Evolutionary conservation across 2,113 vertebrate species (phyloP), one percentile per base, ranked within the genome.

Genomic region (Tylochromis polylepis): DNA sequence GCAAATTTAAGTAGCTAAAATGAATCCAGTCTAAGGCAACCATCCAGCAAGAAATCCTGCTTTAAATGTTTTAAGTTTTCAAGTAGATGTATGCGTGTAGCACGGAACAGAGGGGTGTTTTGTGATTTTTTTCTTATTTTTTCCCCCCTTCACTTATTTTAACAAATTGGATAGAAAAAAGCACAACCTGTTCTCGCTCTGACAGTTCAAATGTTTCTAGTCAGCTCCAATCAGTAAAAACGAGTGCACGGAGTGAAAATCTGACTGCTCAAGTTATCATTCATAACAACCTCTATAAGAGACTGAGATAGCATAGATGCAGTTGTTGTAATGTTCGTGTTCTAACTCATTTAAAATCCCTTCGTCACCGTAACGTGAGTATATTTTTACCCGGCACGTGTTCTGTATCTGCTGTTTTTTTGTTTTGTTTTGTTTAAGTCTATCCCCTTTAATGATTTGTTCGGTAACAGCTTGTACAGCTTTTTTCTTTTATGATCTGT

Each of bases 1-100:
- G 20, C 31, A 67, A 2, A 72, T 86, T 49, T 46, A 57, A 46
- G 49, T 12, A 29, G 34, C 38, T 86, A 16, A 36, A 81, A 38
- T 77, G 16, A 49, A 77, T 29, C 24, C 24, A 51, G 43, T 51
- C 51, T 81, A 67, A 81, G 46, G 85, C 65, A 81, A 81, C n/a
- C 9, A 0, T n/a, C 65, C 1, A 57, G 0, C 24, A 86, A 81
- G 20, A 57, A 53, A 36, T 56, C 16, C 46, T 31, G 43, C 70
- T 29, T 12, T 31, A 29, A 49, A 75, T 31, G 7, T 20, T 51
- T 27, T 31, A 20, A 1, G 6, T 51, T 49, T 77, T 51, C 11
- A 16, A 51, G 43, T 51, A 51, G 16, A 51, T 51, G 10, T 2
- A 51, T 0, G 43, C 0, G 1, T 77, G 11, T 51, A 29, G 10